Conservation (phyloP, 2,113 vertebrate genomes). For the Heterotis niloticus region DNA sequence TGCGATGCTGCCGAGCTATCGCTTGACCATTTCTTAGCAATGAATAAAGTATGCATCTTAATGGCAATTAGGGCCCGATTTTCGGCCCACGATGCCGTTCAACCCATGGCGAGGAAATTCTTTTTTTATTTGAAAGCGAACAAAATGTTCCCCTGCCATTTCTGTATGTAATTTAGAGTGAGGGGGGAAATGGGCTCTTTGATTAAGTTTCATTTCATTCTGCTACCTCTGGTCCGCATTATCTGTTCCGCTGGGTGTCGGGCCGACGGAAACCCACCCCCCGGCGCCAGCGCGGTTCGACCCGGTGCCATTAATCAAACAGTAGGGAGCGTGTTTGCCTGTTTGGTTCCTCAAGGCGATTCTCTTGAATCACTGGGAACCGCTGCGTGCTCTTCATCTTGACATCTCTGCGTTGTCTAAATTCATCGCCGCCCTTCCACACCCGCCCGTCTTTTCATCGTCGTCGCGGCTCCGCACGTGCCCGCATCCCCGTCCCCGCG, state of each 20-base stretch:
- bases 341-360: background rate
- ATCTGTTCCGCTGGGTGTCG: background rate
- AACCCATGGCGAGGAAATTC: constrained; percentile 30
- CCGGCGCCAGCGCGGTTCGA: background rate
- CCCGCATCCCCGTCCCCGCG: background rate
- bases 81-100: constrained; percentile 33
- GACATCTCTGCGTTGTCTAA: too few species aligned
- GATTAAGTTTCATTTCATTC: constrained; percentile 34
- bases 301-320: constrained; percentile 22
- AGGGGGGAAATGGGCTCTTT: constrained; percentile 27
- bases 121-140: constrained; percentile 27
- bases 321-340: constrained; percentile 1
- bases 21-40: background rate
- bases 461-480: background rate
- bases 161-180: constrained; percentile 33
- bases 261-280: background rate
- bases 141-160: constrained; percentile 27
- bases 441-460: background rate
- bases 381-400: too few species aligned
- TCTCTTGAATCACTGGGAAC: background rate
- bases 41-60: constrained; percentile 22
- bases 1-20: background rate
- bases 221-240: constrained; percentile 17
- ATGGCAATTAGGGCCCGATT: constrained; percentile 26
- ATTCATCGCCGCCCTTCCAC: background rate